Conservation (phyloP, 2,888 invertebrate genomes). For the Rosalia funebris region DNA sequence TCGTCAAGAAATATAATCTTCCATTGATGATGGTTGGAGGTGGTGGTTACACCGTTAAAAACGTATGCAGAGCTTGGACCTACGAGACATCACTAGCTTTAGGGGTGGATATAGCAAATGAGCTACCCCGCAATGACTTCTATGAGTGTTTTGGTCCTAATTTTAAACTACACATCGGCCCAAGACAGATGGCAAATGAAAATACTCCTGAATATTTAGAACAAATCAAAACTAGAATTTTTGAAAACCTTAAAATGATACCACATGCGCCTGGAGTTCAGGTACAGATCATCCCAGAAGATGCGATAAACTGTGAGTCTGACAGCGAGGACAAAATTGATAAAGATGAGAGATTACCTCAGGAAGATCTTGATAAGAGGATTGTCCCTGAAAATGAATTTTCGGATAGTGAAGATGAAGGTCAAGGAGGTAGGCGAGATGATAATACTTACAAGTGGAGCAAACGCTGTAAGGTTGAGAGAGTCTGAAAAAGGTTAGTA, state of each 20-base stretch:
- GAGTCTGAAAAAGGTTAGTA: slow-evolving; percentile 69
- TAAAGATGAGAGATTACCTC: slow-evolving; percentile 89
- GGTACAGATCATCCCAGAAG: slow-evolving; percentile 86
- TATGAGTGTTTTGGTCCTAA: slow-evolving; percentile 99
- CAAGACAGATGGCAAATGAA: slow-evolving; percentile 99
- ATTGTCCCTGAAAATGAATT: slow-evolving; percentile 96
- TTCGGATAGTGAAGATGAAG: slow-evolving; percentile 93
- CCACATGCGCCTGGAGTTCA: slow-evolving; percentile 98
- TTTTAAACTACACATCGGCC: slow-evolving; percentile 98
- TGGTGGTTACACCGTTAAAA: slow-evolving; percentile 98
- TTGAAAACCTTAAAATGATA: slow-evolving; percentile 96
- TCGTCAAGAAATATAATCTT: slow-evolving; percentile 95
- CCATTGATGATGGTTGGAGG: slow-evolving; percentile 97
- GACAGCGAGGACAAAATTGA: slow-evolving; percentile 84
- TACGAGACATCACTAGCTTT: slow-evolving; percentile 98
- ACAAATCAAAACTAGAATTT: slow-evolving; percentile 92
- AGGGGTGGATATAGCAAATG: slow-evolving; percentile 96
- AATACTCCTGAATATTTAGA: slow-evolving; percentile 98
- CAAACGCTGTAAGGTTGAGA: slow-evolving; percentile 77
- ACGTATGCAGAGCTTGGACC: slow-evolving; percentile 99
- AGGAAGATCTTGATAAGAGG: slow-evolving; percentile 85
- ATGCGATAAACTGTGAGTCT: slow-evolving; percentile 82
- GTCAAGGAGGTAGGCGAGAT: slow-evolving; percentile 73
- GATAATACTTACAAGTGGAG: slow-evolving; percentile 68
- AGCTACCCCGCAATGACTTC: slow-evolving; percentile 99